Conservation (phyloP, 2,888 invertebrate species). For the Papilio elwesi region DNA sequence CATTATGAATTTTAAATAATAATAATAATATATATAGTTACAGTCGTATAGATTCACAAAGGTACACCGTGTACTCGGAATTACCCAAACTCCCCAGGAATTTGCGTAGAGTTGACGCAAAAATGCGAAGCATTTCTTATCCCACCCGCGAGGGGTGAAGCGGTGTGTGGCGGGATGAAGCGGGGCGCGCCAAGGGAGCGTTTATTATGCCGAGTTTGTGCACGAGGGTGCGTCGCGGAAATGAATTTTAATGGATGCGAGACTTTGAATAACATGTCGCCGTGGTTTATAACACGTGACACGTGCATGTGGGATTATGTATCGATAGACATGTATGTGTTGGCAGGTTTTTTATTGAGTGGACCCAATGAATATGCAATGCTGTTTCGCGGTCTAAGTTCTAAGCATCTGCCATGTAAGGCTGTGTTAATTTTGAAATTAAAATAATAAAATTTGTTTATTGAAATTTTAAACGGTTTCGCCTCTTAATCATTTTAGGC, state of each 20-base stretch:
- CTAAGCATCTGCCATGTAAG: too few relatives aligned
- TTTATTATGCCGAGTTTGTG: constrained; percentile 32
- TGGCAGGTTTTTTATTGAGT: neutral
- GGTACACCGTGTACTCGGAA: constrained; percentile 3
- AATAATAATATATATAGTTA: neutral
- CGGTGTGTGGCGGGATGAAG: neutral
- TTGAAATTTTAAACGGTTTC: too few relatives aligned
- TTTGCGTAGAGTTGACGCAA: constrained; percentile 33
- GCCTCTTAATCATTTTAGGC: too few relatives aligned
- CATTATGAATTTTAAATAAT: too few relatives aligned
- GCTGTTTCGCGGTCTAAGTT: too few relatives aligned
- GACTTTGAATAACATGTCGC: constrained; percentile 25
- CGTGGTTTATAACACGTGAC: constrained; percentile 16
- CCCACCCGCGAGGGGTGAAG: neutral
- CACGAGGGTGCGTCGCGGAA: constrained; percentile 28
- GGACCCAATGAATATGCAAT: neutral
- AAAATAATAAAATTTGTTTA: too few relatives aligned
- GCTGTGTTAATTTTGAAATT: too few relatives aligned
- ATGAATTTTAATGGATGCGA: constrained; percentile 36
- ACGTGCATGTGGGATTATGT: neutral
- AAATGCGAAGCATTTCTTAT: constrained; percentile 27
- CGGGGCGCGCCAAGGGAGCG: neutral
- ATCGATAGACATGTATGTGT: constrained; percentile 29
- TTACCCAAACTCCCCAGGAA: constrained; percentile 21
- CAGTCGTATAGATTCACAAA: constrained; percentile 15